These are phyloP conservation scores for Asarcornis scutulata DNA, from an alignment of 2,113 vertebrate species.

Conservation along the genomic window DNA sequence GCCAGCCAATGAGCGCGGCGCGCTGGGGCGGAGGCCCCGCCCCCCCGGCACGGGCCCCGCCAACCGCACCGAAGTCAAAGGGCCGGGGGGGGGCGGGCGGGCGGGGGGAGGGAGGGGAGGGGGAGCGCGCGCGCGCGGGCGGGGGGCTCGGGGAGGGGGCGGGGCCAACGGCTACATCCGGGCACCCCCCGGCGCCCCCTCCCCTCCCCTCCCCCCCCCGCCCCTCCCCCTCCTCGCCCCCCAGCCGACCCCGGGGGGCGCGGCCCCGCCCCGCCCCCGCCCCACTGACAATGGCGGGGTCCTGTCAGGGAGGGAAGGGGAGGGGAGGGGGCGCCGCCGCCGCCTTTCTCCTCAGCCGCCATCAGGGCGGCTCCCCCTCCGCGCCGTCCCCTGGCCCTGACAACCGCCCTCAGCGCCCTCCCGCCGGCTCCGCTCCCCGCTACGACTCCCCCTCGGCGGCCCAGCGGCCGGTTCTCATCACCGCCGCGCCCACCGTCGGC, in stretches of 20 bases:
- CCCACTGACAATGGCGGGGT: slow-evolving; percentile 47
- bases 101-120: background rate
- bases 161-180: slow-evolving; percentile 71
- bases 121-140: slow-evolving; percentile 22
- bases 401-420: background rate
- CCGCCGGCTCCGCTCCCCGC: no score
- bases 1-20: slow-evolving; percentile 32
- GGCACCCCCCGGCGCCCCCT: slow-evolving; percentile 51
- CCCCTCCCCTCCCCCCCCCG: background rate
- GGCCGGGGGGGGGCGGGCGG: background rate
- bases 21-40: slow-evolving; percentile 19
- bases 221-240: background rate
- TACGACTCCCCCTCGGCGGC: no score
- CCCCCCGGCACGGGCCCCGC: slow-evolving; percentile 63
- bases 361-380: background rate
- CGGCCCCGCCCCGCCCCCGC: slow-evolving; percentile 32
- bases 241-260: background rate
- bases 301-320: background rate
- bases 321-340: background rate
- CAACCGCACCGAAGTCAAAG: slow-evolving; percentile 69
- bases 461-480: no score
- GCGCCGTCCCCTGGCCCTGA: background rate
- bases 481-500: no score
- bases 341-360: background rate
- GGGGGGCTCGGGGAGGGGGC: slow-evolving; percentile 65